These are phyloP conservation scores for Zygaena filipendulae DNA, from an alignment of 2,888 invertebrate species.

Conservation along the genomic window DNA sequence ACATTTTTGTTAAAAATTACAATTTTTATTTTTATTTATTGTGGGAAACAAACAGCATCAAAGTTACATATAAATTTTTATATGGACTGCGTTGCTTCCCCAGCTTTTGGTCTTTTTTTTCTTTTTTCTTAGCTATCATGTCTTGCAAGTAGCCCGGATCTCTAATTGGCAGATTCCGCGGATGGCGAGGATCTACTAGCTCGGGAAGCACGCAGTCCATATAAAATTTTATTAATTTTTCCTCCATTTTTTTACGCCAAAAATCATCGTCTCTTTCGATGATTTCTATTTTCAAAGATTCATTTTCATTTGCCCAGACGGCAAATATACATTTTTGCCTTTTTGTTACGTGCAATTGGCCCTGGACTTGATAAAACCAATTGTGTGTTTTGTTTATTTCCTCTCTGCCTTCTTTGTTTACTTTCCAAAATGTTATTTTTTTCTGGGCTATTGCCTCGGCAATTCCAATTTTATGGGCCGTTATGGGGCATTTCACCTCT, in stretches of 20 bases:
- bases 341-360: slow-evolving; percentile 11
- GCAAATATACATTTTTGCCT: slow-evolving; percentile 11
- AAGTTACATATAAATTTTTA: too few species aligned
- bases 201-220: slow-evolving; percentile 11
- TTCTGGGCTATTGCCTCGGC: slow-evolving; percentile 8
- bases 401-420: slow-evolving; percentile 2
- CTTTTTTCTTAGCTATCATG: too few species aligned
- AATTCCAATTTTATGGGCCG: slow-evolving; percentile 7
- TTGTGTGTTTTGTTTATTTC: slow-evolving; percentile 6
- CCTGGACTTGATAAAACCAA: slow-evolving; percentile 13
- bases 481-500: slow-evolving; percentile 15
- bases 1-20: too few species aligned
- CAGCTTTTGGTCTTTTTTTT: too few species aligned
- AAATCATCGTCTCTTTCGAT: slow-evolving; percentile 11
- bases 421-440: slow-evolving; percentile 9
- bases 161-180: too few species aligned
- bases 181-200: slow-evolving; percentile 10
- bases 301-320: too few species aligned
- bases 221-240: slow-evolving; percentile 13
- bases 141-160: too few species aligned
- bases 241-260: slow-evolving; percentile 11
- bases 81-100: too few species aligned
- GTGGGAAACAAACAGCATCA: too few species aligned
- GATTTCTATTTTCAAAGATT: slow-evolving; percentile 1
- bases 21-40: too few species aligned